Conservation (phyloP, 2,888 invertebrate genomes). For the Drosophila melanocephala region DNA sequence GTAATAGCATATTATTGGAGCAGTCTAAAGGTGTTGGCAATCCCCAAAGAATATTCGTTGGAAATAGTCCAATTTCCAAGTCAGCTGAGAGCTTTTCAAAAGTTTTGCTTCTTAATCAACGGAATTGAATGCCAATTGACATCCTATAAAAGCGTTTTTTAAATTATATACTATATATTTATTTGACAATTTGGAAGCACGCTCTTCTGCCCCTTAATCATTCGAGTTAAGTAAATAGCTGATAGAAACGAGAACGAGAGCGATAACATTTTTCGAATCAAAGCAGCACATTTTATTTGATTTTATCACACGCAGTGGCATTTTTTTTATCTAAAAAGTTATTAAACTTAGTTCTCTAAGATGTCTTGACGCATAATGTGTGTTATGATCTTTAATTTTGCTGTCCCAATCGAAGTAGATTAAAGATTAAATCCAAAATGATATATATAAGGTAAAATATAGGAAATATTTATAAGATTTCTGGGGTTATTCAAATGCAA, state of each 20-base stretch:
- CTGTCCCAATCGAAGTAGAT: background rate
- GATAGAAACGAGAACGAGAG: background rate
- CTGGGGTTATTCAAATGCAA: too few species aligned
- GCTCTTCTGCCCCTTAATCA: background rate
- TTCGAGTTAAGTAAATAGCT: background rate
- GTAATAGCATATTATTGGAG: background rate
- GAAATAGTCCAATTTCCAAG: background rate
- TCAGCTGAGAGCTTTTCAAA: background rate
- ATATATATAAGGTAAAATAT: too few species aligned
- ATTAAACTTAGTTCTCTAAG: background rate
- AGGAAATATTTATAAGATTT: too few species aligned
- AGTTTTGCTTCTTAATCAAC: background rate
- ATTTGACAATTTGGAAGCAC: background rate
- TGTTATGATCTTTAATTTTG: too few species aligned
- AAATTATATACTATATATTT: background rate
- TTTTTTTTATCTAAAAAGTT: background rate
- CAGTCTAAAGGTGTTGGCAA: background rate
- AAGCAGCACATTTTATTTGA: background rate
- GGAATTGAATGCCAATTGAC: background rate
- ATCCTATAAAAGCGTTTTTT: background rate
- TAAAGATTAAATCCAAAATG: too few species aligned
- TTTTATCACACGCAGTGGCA: too few species aligned
- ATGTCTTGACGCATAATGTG: background rate
- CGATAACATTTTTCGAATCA: background rate
- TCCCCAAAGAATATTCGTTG: background rate